Evolutionary conservation across 2,797 vertebrate genomes (phyloP).

Genomic region (Epinephelus malabaricus): DNA sequence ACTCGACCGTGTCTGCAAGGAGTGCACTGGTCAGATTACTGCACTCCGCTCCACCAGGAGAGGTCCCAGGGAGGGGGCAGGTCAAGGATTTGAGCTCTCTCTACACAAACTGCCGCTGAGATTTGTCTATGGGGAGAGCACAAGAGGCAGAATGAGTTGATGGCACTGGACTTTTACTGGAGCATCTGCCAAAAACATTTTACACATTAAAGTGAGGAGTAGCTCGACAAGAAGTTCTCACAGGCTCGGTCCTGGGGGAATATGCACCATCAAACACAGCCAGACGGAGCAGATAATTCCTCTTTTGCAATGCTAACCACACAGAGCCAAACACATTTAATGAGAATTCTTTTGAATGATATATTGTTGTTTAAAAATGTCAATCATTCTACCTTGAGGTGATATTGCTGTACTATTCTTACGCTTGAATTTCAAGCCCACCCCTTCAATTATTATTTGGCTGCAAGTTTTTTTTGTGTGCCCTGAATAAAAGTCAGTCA

Average conservation of each 20-base stretch:
- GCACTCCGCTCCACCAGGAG: constrained; percentile 69
- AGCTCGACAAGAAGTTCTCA: constrained; percentile 74
- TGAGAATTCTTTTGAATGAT: constrained; percentile 60
- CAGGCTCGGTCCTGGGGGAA: constrained; percentile 55
- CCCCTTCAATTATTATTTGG: constrained; percentile 42
- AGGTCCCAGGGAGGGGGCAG: constrained; percentile 80
- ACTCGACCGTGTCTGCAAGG: constrained; percentile 72
- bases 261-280: constrained; percentile 56
- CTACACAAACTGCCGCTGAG: constrained; percentile 61
- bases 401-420: constrained; percentile 35
- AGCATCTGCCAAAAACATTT: constrained; percentile 80
- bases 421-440: constrained; percentile 34
- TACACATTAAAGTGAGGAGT: constrained; percentile 82
- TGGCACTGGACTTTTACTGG: constrained; percentile 68
- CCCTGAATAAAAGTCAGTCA: constrained; percentile 52
- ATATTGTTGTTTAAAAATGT: constrained; percentile 62
- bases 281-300: constrained; percentile 58
- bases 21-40: constrained; percentile 83
- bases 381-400: constrained; percentile 59
- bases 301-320: constrained; percentile 60
- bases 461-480: constrained; percentile 6
- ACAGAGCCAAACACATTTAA: constrained; percentile 61
- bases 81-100: constrained; percentile 81
- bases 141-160: constrained; percentile 53
- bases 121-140: constrained; percentile 68